phyloP scores from a whole-genome alignment of 2,113 vertebrate genomes.

The Scytalopus superciliaris region DNA sequence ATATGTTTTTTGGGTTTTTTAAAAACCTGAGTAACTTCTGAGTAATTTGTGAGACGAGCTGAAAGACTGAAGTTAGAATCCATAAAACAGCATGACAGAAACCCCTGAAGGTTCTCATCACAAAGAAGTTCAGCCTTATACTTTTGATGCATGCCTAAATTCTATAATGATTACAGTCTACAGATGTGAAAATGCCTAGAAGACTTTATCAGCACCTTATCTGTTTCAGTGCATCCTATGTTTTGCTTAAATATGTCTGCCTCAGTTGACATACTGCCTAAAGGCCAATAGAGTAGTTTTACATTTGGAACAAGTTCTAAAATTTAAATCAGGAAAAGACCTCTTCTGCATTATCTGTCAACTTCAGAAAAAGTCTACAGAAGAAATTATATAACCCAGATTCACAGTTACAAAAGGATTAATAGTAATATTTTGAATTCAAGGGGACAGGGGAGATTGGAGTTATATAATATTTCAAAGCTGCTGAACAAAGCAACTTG shows the following conservation, averaged over 20 bases:
- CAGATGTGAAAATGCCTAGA: conserved; percentile 13
- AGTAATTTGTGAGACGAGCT: neutral
- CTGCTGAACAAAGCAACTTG: conserved; percentile 56
- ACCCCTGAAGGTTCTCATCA: neutral
- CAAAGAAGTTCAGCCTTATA: neutral
- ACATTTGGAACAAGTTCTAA: conserved; percentile 35
- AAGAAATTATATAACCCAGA: conserved; percentile 32
- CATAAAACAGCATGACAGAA: neutral
- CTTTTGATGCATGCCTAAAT: neutral
- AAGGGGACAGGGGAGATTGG: neutral
- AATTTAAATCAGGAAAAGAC: conserved; percentile 43
- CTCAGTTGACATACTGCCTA: conserved; percentile 20
- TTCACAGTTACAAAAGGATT: conserved; percentile 33
- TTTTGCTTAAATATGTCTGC: conserved; percentile 41
- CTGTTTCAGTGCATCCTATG: neutral
- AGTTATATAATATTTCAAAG: conserved; percentile 51
- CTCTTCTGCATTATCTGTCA: conserved; percentile 40
- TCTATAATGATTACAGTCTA: neutral
- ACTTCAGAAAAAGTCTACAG: neutral
- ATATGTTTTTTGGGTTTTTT: neutral
- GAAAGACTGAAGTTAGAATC: neutral
- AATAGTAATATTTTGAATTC: conserved; percentile 34
- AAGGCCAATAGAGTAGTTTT: conserved; percentile 30
- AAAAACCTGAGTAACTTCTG: neutral
- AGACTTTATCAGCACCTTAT: conserved; percentile 43